These are phyloP conservation scores for Brachyrhaphis roseni DNA, from an alignment of 2,797 vertebrate species.

Conservation along the genomic window DNA sequence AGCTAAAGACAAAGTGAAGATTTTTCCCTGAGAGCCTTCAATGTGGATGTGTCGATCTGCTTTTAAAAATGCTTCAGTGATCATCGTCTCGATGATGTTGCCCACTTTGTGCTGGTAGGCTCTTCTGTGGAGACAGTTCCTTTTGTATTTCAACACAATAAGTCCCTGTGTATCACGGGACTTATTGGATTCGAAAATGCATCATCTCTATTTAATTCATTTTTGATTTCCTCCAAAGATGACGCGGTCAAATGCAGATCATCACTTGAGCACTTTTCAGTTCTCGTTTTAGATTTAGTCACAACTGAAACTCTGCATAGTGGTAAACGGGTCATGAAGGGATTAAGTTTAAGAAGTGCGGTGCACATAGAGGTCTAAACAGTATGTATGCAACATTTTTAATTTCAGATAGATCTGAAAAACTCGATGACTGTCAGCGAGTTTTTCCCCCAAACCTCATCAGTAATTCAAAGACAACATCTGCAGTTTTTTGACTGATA, in stretches of 20 bases:
- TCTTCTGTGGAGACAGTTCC: conserved; percentile 90
- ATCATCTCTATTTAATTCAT: neutral
- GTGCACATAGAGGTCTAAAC: neutral
- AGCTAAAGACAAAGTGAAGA: conserved; percentile 87
- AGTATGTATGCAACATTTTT: neutral
- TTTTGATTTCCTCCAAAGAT: neutral
- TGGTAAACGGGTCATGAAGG: neutral
- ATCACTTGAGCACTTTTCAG: neutral
- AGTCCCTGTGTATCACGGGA: neutral
- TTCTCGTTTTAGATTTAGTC: neutral
- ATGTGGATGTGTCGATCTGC: conserved; percentile 86
- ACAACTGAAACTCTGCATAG: neutral
- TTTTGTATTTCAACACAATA: conserved; percentile 34
- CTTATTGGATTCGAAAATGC: neutral
- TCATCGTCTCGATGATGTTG: conserved; percentile 94
- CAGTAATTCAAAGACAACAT: neutral
- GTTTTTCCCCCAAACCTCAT: neutral
- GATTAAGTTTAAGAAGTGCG: neutral
- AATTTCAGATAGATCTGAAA: neutral
- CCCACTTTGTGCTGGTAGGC: conserved; percentile 95
- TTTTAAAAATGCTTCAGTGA: conserved; percentile 92
- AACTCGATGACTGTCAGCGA: neutral
- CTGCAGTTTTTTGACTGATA: neutral
- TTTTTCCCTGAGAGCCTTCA: conserved; percentile 77
- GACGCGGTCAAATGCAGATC: neutral